These are phyloP conservation scores for Hermaeophaga mercurialis DNA, from an alignment of 2,888 invertebrate species.

Conservation along the genomic window DNA sequence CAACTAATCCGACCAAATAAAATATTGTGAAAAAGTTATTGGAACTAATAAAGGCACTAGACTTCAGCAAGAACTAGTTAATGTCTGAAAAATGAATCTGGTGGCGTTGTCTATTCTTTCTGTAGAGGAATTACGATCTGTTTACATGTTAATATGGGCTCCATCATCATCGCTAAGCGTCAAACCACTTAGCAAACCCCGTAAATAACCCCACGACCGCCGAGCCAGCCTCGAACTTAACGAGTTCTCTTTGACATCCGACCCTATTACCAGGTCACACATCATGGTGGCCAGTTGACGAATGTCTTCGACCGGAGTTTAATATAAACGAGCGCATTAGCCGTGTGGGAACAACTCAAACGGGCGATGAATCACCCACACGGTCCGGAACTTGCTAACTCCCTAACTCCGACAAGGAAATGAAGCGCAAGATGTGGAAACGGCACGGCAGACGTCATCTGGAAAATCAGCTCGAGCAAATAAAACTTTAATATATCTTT, in stretches of 20 bases:
- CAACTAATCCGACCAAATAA: too few species aligned
- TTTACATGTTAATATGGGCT: too few species aligned
- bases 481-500: slow-evolving; percentile 37
- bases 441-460: slow-evolving; percentile 34
- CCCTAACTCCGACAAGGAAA: slow-evolving; percentile 33
- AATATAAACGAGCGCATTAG: slow-evolving; percentile 32
- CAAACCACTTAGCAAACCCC: slow-evolving; percentile 6
- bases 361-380: slow-evolving; percentile 34
- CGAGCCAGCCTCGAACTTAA: slow-evolving; percentile 14
- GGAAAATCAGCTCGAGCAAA: slow-evolving; percentile 36
- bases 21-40: too few species aligned
- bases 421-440: slow-evolving; percentile 35
- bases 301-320: slow-evolving; percentile 25
- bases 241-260: slow-evolving; percentile 24
- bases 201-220: slow-evolving; percentile 12
- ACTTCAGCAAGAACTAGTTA: too few species aligned
- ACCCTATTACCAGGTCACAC: slow-evolving; percentile 27
- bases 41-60: too few species aligned
- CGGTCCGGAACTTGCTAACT: slow-evolving; percentile 33
- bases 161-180: too few species aligned
- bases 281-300: slow-evolving; percentile 25
- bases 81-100: too few species aligned
- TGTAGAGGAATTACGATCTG: too few species aligned
- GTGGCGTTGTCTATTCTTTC: too few species aligned
- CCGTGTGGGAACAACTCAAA: slow-evolving; percentile 21